Evolutionary conservation across 2,797 vertebrate genomes (phyloP), one percentile per base, ranked within the genome.

Genomic region (Oceanodroma leucorhoa): DNA sequence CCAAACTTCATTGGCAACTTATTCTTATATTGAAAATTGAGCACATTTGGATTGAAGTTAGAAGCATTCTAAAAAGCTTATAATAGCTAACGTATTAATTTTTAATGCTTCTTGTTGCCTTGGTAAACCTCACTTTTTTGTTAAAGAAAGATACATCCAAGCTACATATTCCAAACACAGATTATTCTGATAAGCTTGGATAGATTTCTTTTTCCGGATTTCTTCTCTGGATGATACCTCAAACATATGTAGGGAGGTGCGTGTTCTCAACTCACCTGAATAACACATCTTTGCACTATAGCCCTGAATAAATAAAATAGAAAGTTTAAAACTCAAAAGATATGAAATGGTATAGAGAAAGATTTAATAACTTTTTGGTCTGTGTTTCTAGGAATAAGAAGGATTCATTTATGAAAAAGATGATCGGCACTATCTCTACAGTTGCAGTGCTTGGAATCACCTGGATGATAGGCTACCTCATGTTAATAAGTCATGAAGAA

Each of bases 391-490:
- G 98, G 50, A 97, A 97, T 38, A 95, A 79, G 51, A 96, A 60
- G 21, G 18, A 50, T 26, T 97, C 93, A 32, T 26, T 84, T 23
- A 38, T 60, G 45, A 98, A 97, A 95, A 98, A 97, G 90, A 80
- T 97, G 43, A 41, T 97, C 27, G 87, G 66, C 70, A 98, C 95
- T 3, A 71, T 98, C 7, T 98, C 98, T 36, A 23, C 98, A 84
- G 81, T 85, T 1, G 90, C 97, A 26, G 30, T 98, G 29, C 96
- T 98, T 1, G 75, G 98, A 54, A 57, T 98, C 77, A 98, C 98
- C 72, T 98, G 98, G 98, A 72, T 87, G 10, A 76, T 96, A 38
- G 97, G 97, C 10, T 98, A 98, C 84, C 57, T 98, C 30, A 96
- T 97, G 93, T 93, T 98, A 30, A 18, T 96, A 77, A 90, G 58